Base-by-base conservation (phyloP, 2,888 invertebrate species). In the Lypha dubia region DNA sequence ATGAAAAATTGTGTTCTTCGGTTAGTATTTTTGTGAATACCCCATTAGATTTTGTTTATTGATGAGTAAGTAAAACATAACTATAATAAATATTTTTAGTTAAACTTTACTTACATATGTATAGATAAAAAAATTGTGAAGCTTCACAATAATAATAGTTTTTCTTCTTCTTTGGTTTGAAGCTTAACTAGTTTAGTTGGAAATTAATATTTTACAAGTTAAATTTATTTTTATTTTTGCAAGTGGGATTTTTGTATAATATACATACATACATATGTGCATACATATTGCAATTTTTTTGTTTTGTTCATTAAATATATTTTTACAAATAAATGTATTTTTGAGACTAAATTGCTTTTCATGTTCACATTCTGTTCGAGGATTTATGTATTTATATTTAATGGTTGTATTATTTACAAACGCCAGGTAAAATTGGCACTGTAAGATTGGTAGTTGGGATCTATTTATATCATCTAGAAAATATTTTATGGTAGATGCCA, bases 321-420 rank as follows among this genome's bases (percentile, higher is more conserved):
- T 77, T 41, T 53, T 63, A 68, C 79, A 84, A 76, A 84, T 76
- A 73, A 67, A 74, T 62, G 44, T 63, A 60, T 73, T 76, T 53
- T 76, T 80, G 74, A 83, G 88, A 89, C 89, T 91, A 90, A 89
- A 89, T 89, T 90, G 90, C 88, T 90, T 90, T 88, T 87, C 87
- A 89, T 90, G 90, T 91, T 91, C 91, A 91, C 91, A 90, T 91
- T 88, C 89, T 89, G 88, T 90, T 88, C 46, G 79, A 87, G 87
- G 87, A 86, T 89, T 88, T 87, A 22, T 58, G 86, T 73, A 44
- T 74, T 84, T 84, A 53, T 86, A 17, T 35, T 11, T 60, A 24
- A 9, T 68, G 70, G 53, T 65, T 85, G 75, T 46, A 44, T 53
- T n/a, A 51, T 28, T 63, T n/a, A 17, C 41, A 13, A 49, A n/a